A percentile compares a stretch with the other conserved stretches of the same genome.
Conservation (phyloP, 2,797 vertebrate genomes). For the Florisuga fusca region DNA sequence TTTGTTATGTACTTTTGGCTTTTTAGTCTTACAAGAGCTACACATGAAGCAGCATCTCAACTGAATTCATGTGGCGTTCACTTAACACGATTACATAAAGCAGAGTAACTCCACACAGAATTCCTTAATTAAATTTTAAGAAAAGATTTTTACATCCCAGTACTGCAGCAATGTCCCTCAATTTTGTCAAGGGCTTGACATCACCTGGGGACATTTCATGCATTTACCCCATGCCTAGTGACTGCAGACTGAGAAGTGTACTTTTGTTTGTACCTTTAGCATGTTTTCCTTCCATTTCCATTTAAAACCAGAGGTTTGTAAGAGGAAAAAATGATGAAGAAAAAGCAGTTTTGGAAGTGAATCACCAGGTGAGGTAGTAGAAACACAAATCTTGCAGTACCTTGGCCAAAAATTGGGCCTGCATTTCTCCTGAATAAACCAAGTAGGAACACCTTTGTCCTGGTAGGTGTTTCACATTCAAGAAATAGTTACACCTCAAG, state of each 20-base stretch:
- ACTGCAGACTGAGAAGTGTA: neutral
- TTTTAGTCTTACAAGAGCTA: neutral
- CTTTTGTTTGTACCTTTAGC: neutral
- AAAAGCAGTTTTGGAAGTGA: neutral
- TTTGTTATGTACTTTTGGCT: neutral
- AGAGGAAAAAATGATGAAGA: neutral
- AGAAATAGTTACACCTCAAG: neutral
- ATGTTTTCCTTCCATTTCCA: neutral
- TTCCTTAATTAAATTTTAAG: neutral
- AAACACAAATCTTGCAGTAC: neutral
- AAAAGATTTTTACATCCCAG: neutral
- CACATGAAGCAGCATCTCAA: neutral
- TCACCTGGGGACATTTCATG: neutral
- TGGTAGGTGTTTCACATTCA: neutral
- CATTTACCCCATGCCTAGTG: neutral
- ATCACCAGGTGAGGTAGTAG: neutral
- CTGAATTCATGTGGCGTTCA: neutral
- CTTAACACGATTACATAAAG: neutral
- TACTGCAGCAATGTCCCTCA: neutral
- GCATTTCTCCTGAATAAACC: neutral
- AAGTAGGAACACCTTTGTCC: neutral
- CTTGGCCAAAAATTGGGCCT: neutral
- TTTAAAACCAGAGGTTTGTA: neutral
- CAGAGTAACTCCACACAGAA: neutral
- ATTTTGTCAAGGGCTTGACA: neutral